Evolutionary conservation across 2,888 invertebrate genomes (phyloP).

Genomic region (Rotaria macrura): DNA sequence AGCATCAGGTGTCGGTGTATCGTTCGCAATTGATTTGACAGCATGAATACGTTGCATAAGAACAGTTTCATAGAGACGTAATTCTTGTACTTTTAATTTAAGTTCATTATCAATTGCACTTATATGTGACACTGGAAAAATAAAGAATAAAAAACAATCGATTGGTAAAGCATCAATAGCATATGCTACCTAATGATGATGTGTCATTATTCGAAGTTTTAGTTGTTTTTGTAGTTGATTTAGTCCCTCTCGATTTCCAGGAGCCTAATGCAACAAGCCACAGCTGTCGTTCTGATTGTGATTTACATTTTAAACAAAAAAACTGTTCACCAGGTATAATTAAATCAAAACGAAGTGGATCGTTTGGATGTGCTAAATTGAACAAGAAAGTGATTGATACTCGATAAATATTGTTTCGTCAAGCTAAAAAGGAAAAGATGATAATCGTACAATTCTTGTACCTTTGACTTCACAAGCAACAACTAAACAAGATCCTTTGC

Average conservation of each 20-base stretch:
- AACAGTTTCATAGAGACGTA: constrained; percentile 67
- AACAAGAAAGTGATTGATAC: neutral
- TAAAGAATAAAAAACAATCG: no score
- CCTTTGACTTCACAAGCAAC: constrained; percentile 72
- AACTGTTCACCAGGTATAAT: constrained; percentile 72
- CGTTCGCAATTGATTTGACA: constrained; percentile 56
- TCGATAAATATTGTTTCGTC: no score
- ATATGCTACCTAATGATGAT: neutral
- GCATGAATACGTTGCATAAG: constrained; percentile 73
- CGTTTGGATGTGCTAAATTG: neutral
- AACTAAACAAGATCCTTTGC: constrained; percentile 71
- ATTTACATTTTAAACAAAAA: constrained; percentile 66
- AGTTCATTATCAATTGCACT: neutral
- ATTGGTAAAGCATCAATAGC: no score
- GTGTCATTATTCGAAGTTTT: neutral
- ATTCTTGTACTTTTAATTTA: constrained; percentile 65
- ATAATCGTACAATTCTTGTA: constrained; percentile 49
- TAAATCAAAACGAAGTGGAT: constrained; percentile 58
- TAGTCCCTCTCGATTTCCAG: constrained; percentile 59
- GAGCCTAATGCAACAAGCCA: constrained; percentile 71
- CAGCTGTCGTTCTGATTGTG: constrained; percentile 66
- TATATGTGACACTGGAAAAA: neutral
- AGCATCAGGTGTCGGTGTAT: neutral
- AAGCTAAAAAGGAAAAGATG: no score
- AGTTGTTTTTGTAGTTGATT: neutral